Evolutionary conservation across 2,797 vertebrate genomes (phyloP).

Genomic region (Vespertilio murinus): DNA sequence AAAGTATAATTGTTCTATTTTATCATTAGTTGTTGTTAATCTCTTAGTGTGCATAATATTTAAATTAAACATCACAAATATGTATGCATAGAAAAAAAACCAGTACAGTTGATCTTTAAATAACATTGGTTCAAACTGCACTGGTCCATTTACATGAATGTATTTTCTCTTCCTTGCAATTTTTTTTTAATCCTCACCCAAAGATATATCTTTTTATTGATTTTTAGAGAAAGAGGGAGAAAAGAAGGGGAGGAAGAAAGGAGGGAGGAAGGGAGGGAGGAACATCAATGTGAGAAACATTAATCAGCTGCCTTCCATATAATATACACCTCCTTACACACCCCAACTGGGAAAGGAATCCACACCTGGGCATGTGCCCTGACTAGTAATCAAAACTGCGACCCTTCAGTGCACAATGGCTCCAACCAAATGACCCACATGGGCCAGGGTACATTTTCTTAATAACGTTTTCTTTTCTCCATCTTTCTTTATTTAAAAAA

Average conservation of each 20-base stretch:
- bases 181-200: not conserved
- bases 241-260: too few relatives aligned
- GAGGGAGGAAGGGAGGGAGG: too few relatives aligned
- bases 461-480: not conserved
- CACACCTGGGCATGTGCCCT: not conserved
- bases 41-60: not conserved
- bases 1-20: not conserved
- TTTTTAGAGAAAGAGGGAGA: not conserved
- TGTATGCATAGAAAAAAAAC: not conserved
- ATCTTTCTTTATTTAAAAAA: not conserved
- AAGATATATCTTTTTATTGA: not conserved
- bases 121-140: not conserved
- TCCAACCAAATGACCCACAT: not conserved
- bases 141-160: not conserved
- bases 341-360: too few relatives aligned
- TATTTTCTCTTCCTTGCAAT: not conserved
- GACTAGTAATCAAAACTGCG: not conserved
- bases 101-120: not conserved
- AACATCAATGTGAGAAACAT: too few relatives aligned
- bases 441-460: not conserved
- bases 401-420: not conserved
- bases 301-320: not conserved
- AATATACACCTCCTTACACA: not conserved
- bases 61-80: not conserved
- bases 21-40: not conserved